Evolutionary conservation across 2,113 vertebrate genomes (phyloP), one percentile per base, ranked within the genome.

Genomic region (Papio anubis): DNA sequence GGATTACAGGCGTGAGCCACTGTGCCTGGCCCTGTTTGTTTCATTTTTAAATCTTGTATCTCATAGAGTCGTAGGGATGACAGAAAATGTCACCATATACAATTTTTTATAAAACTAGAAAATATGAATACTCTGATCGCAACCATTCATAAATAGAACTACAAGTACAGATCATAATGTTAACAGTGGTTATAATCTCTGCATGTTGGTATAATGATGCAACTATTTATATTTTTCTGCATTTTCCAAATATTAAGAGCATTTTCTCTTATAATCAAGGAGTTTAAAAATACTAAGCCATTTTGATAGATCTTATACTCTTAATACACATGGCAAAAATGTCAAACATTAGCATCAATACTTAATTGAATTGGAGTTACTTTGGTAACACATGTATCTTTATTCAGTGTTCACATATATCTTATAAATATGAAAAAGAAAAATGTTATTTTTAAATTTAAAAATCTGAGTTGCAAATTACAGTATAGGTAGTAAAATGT

Each of bases 11-110:
- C 18, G 16, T 55, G 52, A 55, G 52, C 52, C 52, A 55, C 52
- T 55, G 52, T 55, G 18, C 52, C 52, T 55, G 52, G 52, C 52
- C 18, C 52, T 55, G 6, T 55, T 55, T 55, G 52, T 55, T 55
- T 55, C 52, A 55, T 55, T 55, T 89, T 20, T 80, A 85, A 57
- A 83, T 25, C 12, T n/a, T 88, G 30, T 92, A 12, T 89, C 40
- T 88, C 20, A 7, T 35, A 88, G 55, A 84, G 48, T 76, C 66
- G 35, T 96, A 83, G 21, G 55, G 38, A 64, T 73, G 10, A 72
- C 9, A 75, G 43, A 94, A 86, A 90, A 90, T 73, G n/a, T n/a
- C n/a, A 90, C 23, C n/a, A 73, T 38, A 90, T 48, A 87, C n/a
- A 48, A 16, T 45, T 84, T 82, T 16, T 52, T 18, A 48, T 57